Percentiles rank a stretch among this genome's conserved stretches.
Evolutionary conservation across 30 jellyfish, hydroid and myxozoan genomes (phyloP).

Genomic region (Turritopsis dohrnii): DNA sequence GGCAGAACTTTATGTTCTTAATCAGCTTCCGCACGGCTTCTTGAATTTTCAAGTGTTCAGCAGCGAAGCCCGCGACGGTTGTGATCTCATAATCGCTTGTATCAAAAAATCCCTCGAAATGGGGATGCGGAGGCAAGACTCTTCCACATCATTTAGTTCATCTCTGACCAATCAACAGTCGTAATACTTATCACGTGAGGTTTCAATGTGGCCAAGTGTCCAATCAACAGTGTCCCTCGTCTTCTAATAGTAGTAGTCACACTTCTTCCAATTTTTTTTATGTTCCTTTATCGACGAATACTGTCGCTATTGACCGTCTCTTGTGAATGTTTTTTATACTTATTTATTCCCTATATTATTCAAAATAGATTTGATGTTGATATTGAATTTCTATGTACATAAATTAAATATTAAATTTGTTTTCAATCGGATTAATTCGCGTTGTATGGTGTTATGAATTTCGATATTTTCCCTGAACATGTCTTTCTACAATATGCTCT

Average conservation of each 20-base stretch:
- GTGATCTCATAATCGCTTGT: constrained; percentile 84
- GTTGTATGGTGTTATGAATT: too few relatives aligned
- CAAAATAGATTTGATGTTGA: too few relatives aligned
- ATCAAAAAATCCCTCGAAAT: constrained; percentile 56
- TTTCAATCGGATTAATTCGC: too few relatives aligned
- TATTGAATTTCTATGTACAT: too few relatives aligned
- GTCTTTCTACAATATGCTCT: too few relatives aligned
- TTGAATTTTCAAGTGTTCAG: constrained; percentile 79
- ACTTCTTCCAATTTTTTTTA: background rate
- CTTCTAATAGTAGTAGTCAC: background rate
- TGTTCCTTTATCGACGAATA: too few relatives aligned
- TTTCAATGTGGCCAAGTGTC: too few relatives aligned
- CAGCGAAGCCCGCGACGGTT: constrained; percentile 85
- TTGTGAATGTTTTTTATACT: background rate
- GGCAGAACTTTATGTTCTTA: constrained; percentile 80
- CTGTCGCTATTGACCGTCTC: too few relatives aligned
- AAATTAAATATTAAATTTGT: too few relatives aligned
- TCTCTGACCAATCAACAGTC: background rate
- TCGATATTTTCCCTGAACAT: too few relatives aligned
- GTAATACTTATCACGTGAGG: background rate
- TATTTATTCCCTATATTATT: too few relatives aligned
- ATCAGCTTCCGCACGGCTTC: constrained; percentile 97
- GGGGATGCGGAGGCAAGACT: constrained; percentile 61
- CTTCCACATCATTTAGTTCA: constrained; percentile 20
- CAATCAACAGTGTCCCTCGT: background rate